A percentile compares a stretch with the other conserved stretches of the same genome.
Conservation (phyloP, 2,113 vertebrate genomes). For the Cavia aperea region DNA sequence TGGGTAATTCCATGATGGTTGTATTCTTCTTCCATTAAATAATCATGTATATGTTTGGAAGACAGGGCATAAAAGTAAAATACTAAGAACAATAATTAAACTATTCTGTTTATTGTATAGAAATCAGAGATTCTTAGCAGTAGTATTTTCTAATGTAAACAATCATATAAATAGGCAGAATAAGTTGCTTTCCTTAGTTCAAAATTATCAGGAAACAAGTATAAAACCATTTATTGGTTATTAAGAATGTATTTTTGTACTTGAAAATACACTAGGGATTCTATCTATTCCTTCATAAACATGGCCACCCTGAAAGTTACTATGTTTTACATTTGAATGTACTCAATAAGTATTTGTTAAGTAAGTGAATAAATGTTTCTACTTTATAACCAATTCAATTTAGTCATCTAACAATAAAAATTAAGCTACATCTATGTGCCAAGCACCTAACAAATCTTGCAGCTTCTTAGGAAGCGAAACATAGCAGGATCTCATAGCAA, state of each 20-base stretch:
- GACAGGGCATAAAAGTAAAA: neutral
- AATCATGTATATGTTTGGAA: neutral
- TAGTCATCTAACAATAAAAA: neutral
- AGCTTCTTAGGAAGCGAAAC: neutral
- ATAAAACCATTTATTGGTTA: neutral
- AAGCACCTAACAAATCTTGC: neutral
- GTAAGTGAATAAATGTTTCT: neutral
- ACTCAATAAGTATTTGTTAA: neutral
- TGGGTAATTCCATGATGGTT: neutral
- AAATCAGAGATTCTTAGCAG: neutral
- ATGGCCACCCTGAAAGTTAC: neutral
- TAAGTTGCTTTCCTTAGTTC: neutral
- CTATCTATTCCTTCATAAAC: neutral
- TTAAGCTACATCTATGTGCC: neutral
- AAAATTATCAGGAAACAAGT: neutral
- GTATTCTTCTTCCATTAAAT: conserved; percentile 5
- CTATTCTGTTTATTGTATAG: neutral
- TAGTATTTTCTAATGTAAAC: neutral
- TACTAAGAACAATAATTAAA: neutral
- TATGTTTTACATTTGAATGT: neutral
- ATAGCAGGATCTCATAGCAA: neutral
- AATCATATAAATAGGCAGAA: neutral
- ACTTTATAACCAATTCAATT: neutral
- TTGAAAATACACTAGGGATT: neutral
- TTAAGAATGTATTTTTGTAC: neutral